Evolutionary conservation across 2,888 invertebrate genomes (phyloP), one percentile per base, ranked within the genome.

Genomic region (Stenchaetothrips biformis): DNA sequence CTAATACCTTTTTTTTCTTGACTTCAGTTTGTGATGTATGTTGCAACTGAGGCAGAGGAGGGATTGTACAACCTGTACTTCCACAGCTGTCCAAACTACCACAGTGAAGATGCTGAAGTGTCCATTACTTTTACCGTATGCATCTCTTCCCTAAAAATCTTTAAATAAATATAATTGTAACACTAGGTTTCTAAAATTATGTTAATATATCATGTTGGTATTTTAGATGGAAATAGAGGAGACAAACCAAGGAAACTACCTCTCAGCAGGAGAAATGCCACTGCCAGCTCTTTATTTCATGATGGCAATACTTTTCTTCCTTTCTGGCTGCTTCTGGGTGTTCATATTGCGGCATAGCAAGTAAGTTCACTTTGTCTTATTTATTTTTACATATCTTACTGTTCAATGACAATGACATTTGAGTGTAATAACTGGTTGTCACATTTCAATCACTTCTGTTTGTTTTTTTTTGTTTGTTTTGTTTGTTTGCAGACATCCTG

Each of bases 201-300:
- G 9, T 3, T 53, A 48, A 7, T 53, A 0, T 49, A 18, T 79
- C 18, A 21, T 77, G 37, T 47, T 37, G 49, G 48, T 59, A 16
- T 62, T 79, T 7, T 86, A 96, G 95, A 91, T 97, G 83, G 92
- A 94, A 86, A 94, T 99, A 82, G 93, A 93, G 83, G 97, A 97
- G 86, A 94, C 92, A 84, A 96, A 97, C 85, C 90, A 90, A 79
- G 92, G 92, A 59, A 97, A 95, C 86, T 98, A 92, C 85, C 88
- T 99, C 59, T 97, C 98, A 2, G 98, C 98, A 0, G 98, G 98
- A 0, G 97, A 98, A 88, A 97, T 98, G 92, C 98, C 98, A 0
- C 88, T 98, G 53, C 99, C 99, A 0, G 92, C 94, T 0, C 88
- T 99, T 2, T 99, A 97, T 87, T 95, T 95, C 84, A 93, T 94